phyloP scores from a whole-genome alignment of 2,888 invertebrate genomes.

The Trachelus stipa region DNA sequence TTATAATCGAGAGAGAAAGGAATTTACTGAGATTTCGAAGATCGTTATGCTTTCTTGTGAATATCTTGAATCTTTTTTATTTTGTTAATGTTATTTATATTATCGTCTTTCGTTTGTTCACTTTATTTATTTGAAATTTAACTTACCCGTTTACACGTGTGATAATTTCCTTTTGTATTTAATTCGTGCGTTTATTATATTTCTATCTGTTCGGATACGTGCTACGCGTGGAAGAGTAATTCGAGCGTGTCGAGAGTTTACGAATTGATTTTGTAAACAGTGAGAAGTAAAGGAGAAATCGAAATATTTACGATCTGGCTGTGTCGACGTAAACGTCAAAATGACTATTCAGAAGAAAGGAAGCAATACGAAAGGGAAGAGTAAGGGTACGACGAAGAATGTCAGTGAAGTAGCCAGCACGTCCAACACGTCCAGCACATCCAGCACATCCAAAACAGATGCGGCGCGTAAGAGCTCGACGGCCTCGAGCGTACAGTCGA shows the following conservation, averaged over 20 bases:
- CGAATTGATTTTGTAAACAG: constrained; percentile 8
- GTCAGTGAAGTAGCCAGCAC: constrained; percentile 27
- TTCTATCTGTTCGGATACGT: not conserved
- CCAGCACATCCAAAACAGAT: constrained; percentile 26
- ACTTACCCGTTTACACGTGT: not conserved
- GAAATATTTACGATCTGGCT: not conserved
- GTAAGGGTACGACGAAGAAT: constrained; percentile 25
- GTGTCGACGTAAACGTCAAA: constrained; percentile 14
- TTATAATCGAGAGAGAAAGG: constrained; percentile 26
- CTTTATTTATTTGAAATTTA: constrained; percentile 1
- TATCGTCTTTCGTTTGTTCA: not conserved
- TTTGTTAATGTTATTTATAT: not conserved
- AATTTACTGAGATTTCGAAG: constrained; percentile 23
- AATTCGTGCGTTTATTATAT: not conserved
- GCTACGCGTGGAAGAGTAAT: not conserved
- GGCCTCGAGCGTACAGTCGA: constrained; percentile 34
- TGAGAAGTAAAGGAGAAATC: constrained; percentile 2
- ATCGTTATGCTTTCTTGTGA: not conserved
- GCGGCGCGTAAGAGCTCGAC: constrained; percentile 28
- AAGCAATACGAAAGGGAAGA: constrained; percentile 29
- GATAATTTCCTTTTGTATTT: not conserved
- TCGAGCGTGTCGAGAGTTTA: not conserved
- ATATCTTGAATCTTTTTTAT: not conserved
- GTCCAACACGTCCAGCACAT: constrained; percentile 25
- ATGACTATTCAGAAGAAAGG: constrained; percentile 45